Percentiles rank a stretch among this genome's conserved stretches.
These are phyloP conservation scores for Ictidomys tridecemlineatus DNA, from an alignment of 2,113 vertebrate species.

Conservation along the genomic window DNA sequence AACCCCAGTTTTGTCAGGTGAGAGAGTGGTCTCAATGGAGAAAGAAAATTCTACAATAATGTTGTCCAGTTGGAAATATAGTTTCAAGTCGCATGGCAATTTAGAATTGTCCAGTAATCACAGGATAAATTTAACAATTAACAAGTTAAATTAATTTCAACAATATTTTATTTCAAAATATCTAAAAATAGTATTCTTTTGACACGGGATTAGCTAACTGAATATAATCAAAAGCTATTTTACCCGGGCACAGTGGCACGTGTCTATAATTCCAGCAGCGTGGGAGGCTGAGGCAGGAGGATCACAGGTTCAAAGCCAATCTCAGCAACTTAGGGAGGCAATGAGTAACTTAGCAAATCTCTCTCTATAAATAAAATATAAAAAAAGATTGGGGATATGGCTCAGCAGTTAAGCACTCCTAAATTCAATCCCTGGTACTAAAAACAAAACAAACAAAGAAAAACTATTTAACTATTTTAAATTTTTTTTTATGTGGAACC, in stretches of 20 bases:
- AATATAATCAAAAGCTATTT: not conserved
- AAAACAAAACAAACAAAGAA: not conserved
- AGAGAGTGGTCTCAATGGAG: not conserved
- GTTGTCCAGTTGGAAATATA: not conserved
- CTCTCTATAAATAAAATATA: too few species aligned
- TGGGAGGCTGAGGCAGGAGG: too few species aligned
- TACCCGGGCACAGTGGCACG: too few species aligned
- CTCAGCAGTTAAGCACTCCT: too few species aligned
- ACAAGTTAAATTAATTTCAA: not conserved
- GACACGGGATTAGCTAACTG: not conserved
- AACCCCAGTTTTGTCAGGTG: fast-evolving
- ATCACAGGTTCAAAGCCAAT: too few species aligned
- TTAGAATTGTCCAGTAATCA: not conserved
- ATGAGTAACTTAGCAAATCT: too few species aligned
- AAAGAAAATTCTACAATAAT: not conserved
- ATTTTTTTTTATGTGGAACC: not conserved
- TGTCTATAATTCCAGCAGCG: too few species aligned
- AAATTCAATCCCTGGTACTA: too few species aligned
- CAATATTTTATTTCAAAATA: not conserved
- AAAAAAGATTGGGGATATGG: too few species aligned
- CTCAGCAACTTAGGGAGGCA: too few species aligned
- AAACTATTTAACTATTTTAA: not conserved
- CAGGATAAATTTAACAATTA: not conserved
- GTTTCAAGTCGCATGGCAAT: not conserved
- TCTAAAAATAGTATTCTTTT: not conserved